These are phyloP conservation scores for Acanthisitta chloris DNA, from an alignment of 2,113 vertebrate species.

Conservation along the genomic window DNA sequence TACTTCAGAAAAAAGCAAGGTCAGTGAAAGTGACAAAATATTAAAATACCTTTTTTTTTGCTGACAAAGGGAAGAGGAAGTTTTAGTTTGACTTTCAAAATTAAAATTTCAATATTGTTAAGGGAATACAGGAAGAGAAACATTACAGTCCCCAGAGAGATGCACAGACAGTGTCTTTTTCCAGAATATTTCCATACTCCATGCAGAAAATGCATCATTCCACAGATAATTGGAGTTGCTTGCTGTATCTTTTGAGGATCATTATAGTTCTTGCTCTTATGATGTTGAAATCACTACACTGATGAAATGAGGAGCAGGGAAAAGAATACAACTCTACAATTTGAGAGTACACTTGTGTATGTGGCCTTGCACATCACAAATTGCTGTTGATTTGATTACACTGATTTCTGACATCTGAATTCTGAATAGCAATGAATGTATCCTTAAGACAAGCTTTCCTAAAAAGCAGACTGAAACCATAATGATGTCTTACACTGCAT, in stretches of 20 bases:
- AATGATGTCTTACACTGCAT: not conserved
- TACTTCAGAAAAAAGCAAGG: not conserved
- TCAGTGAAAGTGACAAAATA: not conserved
- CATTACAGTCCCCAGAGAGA: not conserved
- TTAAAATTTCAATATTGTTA: not conserved
- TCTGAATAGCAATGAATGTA: not conserved
- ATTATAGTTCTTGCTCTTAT: not conserved
- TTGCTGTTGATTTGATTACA: not conserved
- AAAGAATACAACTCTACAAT: not conserved
- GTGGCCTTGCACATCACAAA: not conserved
- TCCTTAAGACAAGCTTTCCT: not conserved
- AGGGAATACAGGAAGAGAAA: not conserved
- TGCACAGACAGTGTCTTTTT: not conserved
- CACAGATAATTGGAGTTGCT: not conserved
- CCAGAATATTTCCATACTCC: not conserved
- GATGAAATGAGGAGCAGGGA: not conserved
- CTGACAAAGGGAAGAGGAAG: not conserved
- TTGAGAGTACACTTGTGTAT: not conserved
- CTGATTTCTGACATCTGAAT: not conserved
- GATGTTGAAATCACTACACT: not conserved
- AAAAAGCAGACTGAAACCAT: not conserved
- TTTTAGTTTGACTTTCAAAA: not conserved
- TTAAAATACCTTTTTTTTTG: constrained; percentile 4
- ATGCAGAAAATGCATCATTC: not conserved
- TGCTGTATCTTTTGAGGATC: not conserved